phyloP scores from a whole-genome alignment of 2,797 vertebrate species.

The Garrulus glandarius region DNA sequence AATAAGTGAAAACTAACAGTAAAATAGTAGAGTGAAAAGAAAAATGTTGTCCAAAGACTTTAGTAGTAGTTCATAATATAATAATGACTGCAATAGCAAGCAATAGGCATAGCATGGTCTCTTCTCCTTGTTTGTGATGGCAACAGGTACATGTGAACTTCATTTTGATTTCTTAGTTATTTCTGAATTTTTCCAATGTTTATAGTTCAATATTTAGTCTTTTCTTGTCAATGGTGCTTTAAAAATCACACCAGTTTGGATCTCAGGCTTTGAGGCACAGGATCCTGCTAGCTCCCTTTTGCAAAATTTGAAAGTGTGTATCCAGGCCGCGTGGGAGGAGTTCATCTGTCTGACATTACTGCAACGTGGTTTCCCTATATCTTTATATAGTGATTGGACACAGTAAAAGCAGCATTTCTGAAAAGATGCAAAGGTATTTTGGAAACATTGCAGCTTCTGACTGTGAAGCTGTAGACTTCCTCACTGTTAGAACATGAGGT shows the following conservation, averaged over 20 bases:
- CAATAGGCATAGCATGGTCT: background rate
- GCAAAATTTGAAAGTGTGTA: background rate
- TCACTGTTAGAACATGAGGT: background rate
- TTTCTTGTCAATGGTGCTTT: background rate
- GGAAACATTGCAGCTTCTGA: background rate
- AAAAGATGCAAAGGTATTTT: background rate
- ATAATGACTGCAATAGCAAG: background rate
- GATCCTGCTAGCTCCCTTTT: background rate
- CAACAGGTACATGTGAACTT: fast-evolving
- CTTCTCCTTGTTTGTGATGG: background rate
- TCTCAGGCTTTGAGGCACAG: background rate
- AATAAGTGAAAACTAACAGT: background rate
- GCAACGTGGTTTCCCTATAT: background rate
- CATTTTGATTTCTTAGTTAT: background rate
- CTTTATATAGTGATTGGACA: background rate
- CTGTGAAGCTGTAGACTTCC: background rate
- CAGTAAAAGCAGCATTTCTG: background rate
- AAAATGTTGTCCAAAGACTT: background rate
- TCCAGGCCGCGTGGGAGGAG: background rate
- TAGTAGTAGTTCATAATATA: background rate
- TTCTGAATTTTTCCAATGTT: background rate
- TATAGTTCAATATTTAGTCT: background rate
- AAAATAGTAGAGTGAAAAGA: background rate
- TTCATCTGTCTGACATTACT: background rate
- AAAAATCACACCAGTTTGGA: background rate